Base-by-base conservation (phyloP, 1,140 invertebrate species). In the Bicyclus anynana region DNA sequence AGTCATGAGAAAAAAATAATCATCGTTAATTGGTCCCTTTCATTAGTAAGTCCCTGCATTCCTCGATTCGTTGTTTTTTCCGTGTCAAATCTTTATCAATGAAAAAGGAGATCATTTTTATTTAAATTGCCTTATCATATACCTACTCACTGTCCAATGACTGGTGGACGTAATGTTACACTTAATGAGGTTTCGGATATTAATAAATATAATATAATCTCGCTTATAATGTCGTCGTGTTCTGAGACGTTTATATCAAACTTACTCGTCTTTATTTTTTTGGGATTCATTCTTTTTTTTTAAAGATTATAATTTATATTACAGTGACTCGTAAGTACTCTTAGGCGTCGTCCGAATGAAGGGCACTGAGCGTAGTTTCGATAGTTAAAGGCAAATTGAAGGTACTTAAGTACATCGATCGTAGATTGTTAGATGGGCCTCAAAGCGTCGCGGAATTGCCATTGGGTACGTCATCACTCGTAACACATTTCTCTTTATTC, bases 11-110 rank as follows among this genome's bases (percentile, higher is more conserved):
- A 85, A 84, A 77, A 84, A 87, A 87, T 81, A 77, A 84, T 77
- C 74, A 80, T 78, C 80, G 76, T 87, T 87, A 87, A 87, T 87
- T 86, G 84, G 81, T 74, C 72, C 84, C 84, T 83, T 87, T 87
- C 81, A 86, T 87, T 87, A 87, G 84, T 86, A 84, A 78, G 66
- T 77, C 78, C 64, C 67, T 74, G 80, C 84, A 87, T 87, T 87
- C 81, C 62, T 76, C 52, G 53, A 20, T 62, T 80, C 67, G 74
- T 86, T 74, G 72, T 85, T 87, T 87, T 84, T 84, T 84, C 72
- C 62, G 73, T 87, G 84, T 87, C 84, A 87, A 86, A 83, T 75
- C 74, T 79, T 87, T 86, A 87, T 87, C 83, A 87, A 87, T 84
- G 82, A 80, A 82, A 84, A 83, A 82, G 80, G 80, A 83, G 77